Evolutionary conservation across 2,888 invertebrate species (phyloP).

Genomic region (Coelinius sp.): DNA sequence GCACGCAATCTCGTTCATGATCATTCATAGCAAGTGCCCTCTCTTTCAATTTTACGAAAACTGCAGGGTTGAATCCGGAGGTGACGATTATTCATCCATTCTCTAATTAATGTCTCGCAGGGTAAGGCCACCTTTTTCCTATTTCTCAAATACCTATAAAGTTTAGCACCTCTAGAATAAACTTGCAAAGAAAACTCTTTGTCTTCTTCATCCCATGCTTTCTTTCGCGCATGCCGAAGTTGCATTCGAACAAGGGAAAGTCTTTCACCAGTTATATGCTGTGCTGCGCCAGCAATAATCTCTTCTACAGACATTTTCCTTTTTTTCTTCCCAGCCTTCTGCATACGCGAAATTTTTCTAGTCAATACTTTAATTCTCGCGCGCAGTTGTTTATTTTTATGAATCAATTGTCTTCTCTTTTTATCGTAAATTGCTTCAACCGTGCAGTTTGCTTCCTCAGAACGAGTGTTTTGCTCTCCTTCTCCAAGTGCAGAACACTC

Average conservation of each 20-base stretch:
- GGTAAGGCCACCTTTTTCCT: conserved; percentile 51
- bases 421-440: conserved; percentile 19
- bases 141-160: conserved; percentile 50
- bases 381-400: background rate
- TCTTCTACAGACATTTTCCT: background rate
- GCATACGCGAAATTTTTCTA: background rate
- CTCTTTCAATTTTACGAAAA: background rate
- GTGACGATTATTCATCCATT: background rate
- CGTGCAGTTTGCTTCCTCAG: conserved; percentile 33
- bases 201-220: conserved; percentile 50
- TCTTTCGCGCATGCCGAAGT: conserved; percentile 43
- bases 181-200: conserved; percentile 52
- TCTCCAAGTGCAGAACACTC: conserved; percentile 23
- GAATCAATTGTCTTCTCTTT: background rate
- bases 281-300: background rate
- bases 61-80: background rate
- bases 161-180: conserved; percentile 56
- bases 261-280: background rate
- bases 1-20: conserved; percentile 48
- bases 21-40: conserved; percentile 53
- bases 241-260: conserved; percentile 44
- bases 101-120: conserved; percentile 48
- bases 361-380: too few species aligned
- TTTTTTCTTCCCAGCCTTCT: background rate
- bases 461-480: conserved; percentile 23